phyloP scores from a whole-genome alignment of 92 coral and sea anemone genomes.

The Montipora capitata region DNA sequence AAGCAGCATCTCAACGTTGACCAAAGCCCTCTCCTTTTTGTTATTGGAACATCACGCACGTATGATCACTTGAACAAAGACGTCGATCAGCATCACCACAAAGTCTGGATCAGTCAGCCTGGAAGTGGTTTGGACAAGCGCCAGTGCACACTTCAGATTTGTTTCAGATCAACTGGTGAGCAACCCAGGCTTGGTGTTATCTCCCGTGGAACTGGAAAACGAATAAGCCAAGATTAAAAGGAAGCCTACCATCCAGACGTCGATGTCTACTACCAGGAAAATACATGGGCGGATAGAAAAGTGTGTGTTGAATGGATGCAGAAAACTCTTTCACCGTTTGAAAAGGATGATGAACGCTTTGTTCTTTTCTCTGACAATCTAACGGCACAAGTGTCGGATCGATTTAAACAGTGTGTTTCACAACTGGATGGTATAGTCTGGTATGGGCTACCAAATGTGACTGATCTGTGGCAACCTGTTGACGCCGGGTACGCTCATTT shows the following conservation, averaged over 20 bases:
- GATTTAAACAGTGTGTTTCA: slow-evolving; percentile 43
- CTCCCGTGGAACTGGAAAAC: slow-evolving; percentile 51
- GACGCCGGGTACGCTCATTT: slow-evolving; percentile 55
- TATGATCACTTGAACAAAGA: slow-evolving; percentile 13
- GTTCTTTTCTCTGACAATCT: slow-evolving; percentile 43
- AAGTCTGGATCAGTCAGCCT: slow-evolving; percentile 48
- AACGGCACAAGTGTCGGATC: slow-evolving; percentile 38
- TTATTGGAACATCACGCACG: slow-evolving; percentile 3
- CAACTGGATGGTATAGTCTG: slow-evolving; percentile 30
- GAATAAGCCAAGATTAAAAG: slow-evolving; percentile 56
- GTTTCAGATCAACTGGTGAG: slow-evolving; percentile 50
- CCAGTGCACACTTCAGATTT: slow-evolving; percentile 49
- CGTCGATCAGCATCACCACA: slow-evolving; percentile 39
- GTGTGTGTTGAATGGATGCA: slow-evolving; percentile 44
- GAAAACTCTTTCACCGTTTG: slow-evolving; percentile 19
- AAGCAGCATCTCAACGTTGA: slow-evolving; percentile 55
- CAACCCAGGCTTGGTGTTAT: slow-evolving; percentile 43
- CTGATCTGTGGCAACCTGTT: slow-evolving; percentile 53
- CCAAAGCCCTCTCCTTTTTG: slow-evolving; percentile 64
- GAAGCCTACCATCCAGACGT: slow-evolving; percentile 44
- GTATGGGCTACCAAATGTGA: slow-evolving; percentile 51
- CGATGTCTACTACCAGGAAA: slow-evolving; percentile 54
- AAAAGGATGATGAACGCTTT: slow-evolving; percentile 24
- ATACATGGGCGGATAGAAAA: slow-evolving; percentile 51
- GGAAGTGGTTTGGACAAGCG: slow-evolving; percentile 53